Evolutionary conservation across 2,797 vertebrate species (phyloP).

Genomic region (Muscicapa comitata): DNA sequence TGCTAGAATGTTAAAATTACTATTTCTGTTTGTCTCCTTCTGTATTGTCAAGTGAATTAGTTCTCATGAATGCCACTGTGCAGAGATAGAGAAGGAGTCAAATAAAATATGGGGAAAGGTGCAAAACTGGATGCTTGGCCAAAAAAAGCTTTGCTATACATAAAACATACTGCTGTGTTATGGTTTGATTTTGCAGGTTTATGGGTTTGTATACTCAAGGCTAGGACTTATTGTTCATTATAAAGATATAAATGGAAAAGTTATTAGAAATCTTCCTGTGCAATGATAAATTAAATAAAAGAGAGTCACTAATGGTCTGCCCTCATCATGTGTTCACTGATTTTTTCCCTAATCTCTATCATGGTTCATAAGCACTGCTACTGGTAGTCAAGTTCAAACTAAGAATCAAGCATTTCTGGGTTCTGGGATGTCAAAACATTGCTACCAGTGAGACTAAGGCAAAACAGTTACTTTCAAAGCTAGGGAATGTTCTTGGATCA

Average conservation of each 20-base stretch:
- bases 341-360: background rate
- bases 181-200: background rate
- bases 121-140: background rate
- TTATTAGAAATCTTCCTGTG: background rate
- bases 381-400: background rate
- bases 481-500: background rate
- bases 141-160: background rate
- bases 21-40: background rate
- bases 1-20: background rate
- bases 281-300: background rate
- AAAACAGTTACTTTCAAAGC: background rate
- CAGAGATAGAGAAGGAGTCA: background rate
- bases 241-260: background rate
- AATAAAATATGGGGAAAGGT: background rate
- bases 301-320: background rate
- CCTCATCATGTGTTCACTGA: rapidly evolving
- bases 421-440: background rate
- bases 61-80: background rate
- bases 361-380: background rate
- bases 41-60: background rate
- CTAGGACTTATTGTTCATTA: background rate
- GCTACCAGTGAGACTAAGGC: background rate
- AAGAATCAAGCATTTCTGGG: background rate
- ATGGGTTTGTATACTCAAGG: background rate
- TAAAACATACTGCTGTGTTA: background rate